These are phyloP conservation scores for Trypoxylon attenuatum DNA, from an alignment of 2,888 invertebrate species.

Conservation along the genomic window DNA sequence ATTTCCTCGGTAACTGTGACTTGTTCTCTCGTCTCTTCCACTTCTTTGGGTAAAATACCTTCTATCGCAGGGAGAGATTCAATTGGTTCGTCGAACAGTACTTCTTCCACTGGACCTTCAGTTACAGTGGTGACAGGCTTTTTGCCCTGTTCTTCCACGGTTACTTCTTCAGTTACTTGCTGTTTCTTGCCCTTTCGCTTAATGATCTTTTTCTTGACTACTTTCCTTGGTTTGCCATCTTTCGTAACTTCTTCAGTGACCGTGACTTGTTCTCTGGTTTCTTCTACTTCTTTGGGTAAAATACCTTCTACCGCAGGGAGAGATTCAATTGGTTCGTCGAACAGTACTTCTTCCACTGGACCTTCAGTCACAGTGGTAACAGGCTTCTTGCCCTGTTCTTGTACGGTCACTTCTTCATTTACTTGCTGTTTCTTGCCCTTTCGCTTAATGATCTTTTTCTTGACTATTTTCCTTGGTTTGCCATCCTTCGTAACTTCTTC, in stretches of 20 bases:
- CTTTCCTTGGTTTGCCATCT: slow-evolving; percentile 57
- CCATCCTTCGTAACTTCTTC: slow-evolving; percentile 64
- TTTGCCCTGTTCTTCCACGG: slow-evolving; percentile 46
- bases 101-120: slow-evolving; percentile 56
- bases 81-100: slow-evolving; percentile 15
- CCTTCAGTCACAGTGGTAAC: slow-evolving; percentile 65
- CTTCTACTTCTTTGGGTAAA: slow-evolving; percentile 69
- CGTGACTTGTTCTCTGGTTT: slow-evolving; percentile 45
- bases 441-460: slow-evolving; percentile 70
- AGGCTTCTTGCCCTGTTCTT: slow-evolving; percentile 65
- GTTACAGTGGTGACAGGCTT: slow-evolving; percentile 68
- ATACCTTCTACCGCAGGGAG: slow-evolving; percentile 62
- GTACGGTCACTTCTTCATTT: slow-evolving; percentile 41
- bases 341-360: slow-evolving; percentile 51
- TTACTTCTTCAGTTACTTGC: slow-evolving; percentile 60
- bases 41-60: slow-evolving; percentile 65
- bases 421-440: slow-evolving; percentile 72
- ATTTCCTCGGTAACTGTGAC: slow-evolving; percentile 44
- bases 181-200: slow-evolving; percentile 33
- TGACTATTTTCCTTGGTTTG: slow-evolving; percentile 60
- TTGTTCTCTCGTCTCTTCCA: slow-evolving; percentile 44
- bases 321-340: slow-evolving; percentile 23
- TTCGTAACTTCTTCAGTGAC: slow-evolving; percentile 58
- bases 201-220: slow-evolving; percentile 17
- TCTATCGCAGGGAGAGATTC: background rate